These are phyloP conservation scores for Nyctibius bracteatus DNA, from an alignment of 2,113 vertebrate species.

Conservation along the genomic window DNA sequence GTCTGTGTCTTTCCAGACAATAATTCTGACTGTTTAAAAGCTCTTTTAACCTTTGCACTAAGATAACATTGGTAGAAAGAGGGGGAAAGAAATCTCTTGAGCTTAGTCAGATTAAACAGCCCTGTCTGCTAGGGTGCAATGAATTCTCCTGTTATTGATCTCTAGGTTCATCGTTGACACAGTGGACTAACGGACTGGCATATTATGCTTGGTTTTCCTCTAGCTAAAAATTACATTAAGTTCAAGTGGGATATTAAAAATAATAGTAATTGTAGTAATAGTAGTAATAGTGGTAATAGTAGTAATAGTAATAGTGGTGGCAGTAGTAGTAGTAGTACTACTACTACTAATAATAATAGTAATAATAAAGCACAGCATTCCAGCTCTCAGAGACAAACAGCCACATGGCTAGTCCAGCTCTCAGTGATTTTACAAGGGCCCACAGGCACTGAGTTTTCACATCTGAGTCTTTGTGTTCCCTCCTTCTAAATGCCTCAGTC, in stretches of 20 bases:
- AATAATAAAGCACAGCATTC: neutral
- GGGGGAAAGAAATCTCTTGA: neutral
- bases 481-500: neutral
- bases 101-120: neutral
- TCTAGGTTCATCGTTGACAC: neutral
- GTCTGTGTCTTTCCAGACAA: neutral
- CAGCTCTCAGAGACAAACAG: neutral
- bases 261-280: neutral
- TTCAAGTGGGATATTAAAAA: neutral
- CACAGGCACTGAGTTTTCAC: neutral
- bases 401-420: neutral
- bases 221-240: neutral
- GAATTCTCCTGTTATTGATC: neutral
- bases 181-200: neutral
- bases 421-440: neutral
- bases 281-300: neutral
- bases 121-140: neutral
- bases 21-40: neutral
- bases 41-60: neutral
- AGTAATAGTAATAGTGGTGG: neutral
- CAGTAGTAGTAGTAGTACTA: neutral
- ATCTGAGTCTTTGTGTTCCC: neutral
- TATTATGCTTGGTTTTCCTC: neutral
- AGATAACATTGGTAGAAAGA: neutral
- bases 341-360: no score